These are phyloP conservation scores for Gallinago undulata DNA, from an alignment of 2,113 vertebrate species.

Conservation along the genomic window DNA sequence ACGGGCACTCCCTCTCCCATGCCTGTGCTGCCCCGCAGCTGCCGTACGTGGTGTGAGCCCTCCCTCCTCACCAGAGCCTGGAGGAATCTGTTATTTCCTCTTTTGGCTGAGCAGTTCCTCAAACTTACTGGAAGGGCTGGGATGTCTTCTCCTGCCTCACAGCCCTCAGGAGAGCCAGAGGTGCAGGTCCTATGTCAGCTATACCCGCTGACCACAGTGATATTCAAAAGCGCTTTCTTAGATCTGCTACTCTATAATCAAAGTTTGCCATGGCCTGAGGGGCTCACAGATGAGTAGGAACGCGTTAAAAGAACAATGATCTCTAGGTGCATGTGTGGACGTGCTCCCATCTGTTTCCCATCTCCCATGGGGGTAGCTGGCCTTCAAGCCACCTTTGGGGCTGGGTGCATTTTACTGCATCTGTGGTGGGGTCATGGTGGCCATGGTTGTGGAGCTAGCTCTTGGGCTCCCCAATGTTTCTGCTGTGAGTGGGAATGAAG, in stretches of 20 bases:
- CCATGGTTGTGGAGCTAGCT: fast-evolving
- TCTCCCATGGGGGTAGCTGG: background rate
- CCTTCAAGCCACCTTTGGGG: background rate
- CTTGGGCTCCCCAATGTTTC: background rate
- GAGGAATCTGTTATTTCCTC: constrained; percentile 6
- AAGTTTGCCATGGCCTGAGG: background rate
- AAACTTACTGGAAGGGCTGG: background rate
- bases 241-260: fast-evolving
- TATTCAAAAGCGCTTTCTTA: background rate
- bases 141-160: background rate
- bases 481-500: background rate
- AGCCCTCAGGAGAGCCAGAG: fast-evolving
- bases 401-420: background rate
- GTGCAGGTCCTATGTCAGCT: background rate
- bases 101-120: background rate
- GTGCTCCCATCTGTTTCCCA: background rate
- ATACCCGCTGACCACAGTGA: fast-evolving
- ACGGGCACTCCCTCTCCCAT: background rate
- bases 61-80: background rate
- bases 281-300: background rate
- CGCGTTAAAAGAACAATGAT: no score
- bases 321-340: fast-evolving
- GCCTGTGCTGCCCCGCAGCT: constrained; percentile 47
- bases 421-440: fast-evolving
- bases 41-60: background rate